phyloP scores from a whole-genome alignment of 2,113 vertebrate genomes.

The Felis chaus region DNA sequence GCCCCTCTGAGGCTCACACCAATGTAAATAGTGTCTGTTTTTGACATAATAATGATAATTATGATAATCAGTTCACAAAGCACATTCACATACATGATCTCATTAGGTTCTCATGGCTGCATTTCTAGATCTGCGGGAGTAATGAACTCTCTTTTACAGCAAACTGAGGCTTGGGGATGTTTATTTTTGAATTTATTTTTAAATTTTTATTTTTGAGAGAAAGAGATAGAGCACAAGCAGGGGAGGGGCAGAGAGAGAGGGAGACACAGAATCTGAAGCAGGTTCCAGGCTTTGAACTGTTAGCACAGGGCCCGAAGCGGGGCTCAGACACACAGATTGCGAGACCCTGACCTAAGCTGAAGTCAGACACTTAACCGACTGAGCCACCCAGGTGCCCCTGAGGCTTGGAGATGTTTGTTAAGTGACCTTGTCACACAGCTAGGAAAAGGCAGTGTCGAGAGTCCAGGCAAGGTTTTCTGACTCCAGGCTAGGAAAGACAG shows the following conservation, averaged over 20 bases:
- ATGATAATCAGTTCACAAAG: not conserved
- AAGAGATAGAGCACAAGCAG: no score
- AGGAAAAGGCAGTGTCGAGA: not conserved
- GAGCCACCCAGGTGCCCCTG: not conserved
- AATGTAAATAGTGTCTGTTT: not conserved
- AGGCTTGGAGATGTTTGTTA: not conserved
- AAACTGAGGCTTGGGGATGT: not conserved
- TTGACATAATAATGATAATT: not conserved
- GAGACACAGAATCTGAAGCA: no score
- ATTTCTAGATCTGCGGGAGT: not conserved
- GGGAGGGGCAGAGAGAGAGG: no score
- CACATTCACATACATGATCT: not conserved
- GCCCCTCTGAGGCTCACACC: not conserved
- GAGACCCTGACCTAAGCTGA: no score
- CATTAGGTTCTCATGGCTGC: rapidly evolving
- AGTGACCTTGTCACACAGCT: not conserved
- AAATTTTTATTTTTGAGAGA: no score
- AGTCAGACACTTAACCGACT: no score
- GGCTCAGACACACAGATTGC: no score
- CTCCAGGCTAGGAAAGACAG: not conserved
- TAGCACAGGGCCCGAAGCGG: no score
- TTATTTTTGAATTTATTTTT: no score
- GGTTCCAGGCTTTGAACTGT: no score
- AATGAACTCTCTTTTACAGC: not conserved
- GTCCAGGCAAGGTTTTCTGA: not conserved